phyloP scores from a whole-genome alignment of 2,113 vertebrate species.

The Ariopsis seemanni region DNA sequence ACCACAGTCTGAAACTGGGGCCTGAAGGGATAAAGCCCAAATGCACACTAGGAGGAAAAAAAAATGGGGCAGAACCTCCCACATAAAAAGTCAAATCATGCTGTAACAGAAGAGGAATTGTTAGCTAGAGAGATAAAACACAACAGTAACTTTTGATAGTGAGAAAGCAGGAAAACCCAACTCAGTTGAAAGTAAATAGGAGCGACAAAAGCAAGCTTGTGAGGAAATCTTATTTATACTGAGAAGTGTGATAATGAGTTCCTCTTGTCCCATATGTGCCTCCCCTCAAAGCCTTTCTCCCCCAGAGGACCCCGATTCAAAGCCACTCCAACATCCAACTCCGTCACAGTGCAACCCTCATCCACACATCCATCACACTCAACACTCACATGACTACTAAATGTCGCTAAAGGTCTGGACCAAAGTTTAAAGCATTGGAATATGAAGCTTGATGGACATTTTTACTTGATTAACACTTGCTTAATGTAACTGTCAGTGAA shows the following conservation, averaged over 20 bases:
- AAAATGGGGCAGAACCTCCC: neutral
- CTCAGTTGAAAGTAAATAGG: neutral
- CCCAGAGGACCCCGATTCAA: slow-evolving; percentile 68
- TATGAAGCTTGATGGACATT: neutral
- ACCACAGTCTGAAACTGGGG: slow-evolving; percentile 56
- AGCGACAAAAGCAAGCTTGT: slow-evolving; percentile 42
- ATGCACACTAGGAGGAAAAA: slow-evolving; percentile 14
- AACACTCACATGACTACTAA: slow-evolving; percentile 11
- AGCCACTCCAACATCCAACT: slow-evolving; percentile 51
- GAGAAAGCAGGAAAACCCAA: slow-evolving; percentile 12
- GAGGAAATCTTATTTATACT: neutral
- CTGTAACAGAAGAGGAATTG: slow-evolving; percentile 7
- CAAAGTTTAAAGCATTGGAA: neutral
- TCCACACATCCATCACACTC: slow-evolving; percentile 30
- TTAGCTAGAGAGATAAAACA: slow-evolving; percentile 9
- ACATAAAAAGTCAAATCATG: slow-evolving; percentile 15
- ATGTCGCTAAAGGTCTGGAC: neutral
- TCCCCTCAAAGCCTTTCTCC: slow-evolving; percentile 74
- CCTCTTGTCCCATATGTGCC: slow-evolving; percentile 73
- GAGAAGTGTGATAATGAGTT: slow-evolving; percentile 70
- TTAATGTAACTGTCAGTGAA: neutral
- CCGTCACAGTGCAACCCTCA: slow-evolving; percentile 35
- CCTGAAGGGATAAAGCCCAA: slow-evolving; percentile 58
- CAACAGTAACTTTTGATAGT: neutral
- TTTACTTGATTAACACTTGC: neutral